Evolutionary conservation across 2,888 invertebrate genomes (phyloP), one percentile per base, ranked within the genome.

Genomic region (Acleris literana): DNA sequence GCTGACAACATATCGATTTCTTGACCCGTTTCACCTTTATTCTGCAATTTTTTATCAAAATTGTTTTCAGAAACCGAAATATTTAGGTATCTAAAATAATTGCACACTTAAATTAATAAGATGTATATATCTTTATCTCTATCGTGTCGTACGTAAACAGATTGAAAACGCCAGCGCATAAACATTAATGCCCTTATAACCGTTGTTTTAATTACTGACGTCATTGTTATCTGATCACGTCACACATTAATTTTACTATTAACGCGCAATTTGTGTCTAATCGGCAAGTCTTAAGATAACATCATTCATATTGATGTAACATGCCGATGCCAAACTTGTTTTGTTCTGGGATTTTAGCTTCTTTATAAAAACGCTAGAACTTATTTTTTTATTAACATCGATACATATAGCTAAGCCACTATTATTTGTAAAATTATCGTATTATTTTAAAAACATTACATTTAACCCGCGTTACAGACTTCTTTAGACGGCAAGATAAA

Each of bases 161-260:
- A 57, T 57, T 43, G 62, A 66, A 57, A 57, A 52, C 57, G 51
- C 44, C 17, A 16, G 57, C 57, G 52, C 39, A 61, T 61, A 52
- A 60, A 56, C 65, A 57, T 56, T 57, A 57, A 56, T 66, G 61
- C 48, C 56, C 55, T 62, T 66, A 59, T 64, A 62, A 66, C 62
- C 46, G 64, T 68, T 70, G 63, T 64, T 64, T 48, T 68, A 69
- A 64, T 64, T 63, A 74, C 74, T 83, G 83, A 84, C 83, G 83
- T 84, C 84, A 82, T 76, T 76, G 71, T 65, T 75, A 78, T 77
- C 76, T 70, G 60, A 69, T 65, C 58, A 74, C 70, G 74, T 72
- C 66, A 66, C 43, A 48, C 33, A 46, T 62, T 52, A 66, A 66
- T 62, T 53, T 61, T 63, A 66, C 66, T 57, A 46, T 66, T 66